phyloP scores from a whole-genome alignment of 1,140 invertebrate species.

The Panagrolaimus sp. region DNA sequence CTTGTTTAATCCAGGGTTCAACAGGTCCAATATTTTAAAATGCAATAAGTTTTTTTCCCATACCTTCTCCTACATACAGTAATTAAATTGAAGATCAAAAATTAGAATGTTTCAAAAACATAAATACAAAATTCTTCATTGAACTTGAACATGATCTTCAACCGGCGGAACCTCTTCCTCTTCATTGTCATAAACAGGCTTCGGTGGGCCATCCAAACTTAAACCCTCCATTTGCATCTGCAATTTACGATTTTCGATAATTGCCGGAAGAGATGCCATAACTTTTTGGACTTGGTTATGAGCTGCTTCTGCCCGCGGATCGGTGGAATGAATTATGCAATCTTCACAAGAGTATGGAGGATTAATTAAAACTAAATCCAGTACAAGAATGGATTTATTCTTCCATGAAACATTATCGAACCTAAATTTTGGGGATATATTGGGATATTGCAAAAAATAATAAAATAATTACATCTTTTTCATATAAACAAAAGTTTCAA shows the following conservation, averaged over 20 bases:
- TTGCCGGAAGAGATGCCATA: not conserved
- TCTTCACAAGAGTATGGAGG: not conserved
- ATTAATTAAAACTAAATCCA: not conserved
- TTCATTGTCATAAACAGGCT: too few relatives aligned
- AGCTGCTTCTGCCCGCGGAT: not conserved
- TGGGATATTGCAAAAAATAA: not conserved
- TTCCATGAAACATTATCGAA: constrained; percentile 14
- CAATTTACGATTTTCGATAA: not conserved
- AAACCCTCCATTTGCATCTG: not conserved
- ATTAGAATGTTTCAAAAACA: too few relatives aligned
- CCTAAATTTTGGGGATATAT: not conserved
- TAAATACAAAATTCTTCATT: too few relatives aligned
- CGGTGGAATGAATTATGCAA: not conserved
- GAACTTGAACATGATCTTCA: too few relatives aligned
- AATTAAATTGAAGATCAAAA: too few relatives aligned
- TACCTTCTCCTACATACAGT: too few relatives aligned
- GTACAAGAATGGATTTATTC: not conserved
- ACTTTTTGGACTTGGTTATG: not conserved
- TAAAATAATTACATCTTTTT: constrained; percentile 7
- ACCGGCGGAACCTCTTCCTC: too few relatives aligned
- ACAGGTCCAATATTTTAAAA: too few relatives aligned
- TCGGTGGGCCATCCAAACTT: not conserved
- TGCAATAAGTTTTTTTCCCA: too few relatives aligned
- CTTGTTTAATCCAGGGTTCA: too few relatives aligned
- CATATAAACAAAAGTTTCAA: constrained; percentile 11